Base-by-base conservation (phyloP, 2,113 vertebrate genomes). In the Syngnathus floridae region DNA sequence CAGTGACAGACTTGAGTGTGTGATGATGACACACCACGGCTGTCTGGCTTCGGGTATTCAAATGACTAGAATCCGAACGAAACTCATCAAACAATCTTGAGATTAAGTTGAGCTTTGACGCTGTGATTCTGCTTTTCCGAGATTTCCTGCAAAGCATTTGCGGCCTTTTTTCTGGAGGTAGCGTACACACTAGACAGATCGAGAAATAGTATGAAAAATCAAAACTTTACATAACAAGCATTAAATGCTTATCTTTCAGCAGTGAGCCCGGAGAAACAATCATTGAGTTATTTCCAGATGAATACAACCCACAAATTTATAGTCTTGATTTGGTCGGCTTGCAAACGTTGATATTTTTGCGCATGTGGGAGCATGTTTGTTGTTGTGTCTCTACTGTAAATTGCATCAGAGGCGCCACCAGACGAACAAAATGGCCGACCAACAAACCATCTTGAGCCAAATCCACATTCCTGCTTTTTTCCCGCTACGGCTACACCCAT, bases 391-490 rank as follows among this genome's bases (percentile, higher is more conserved):
- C n/a, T 5, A 40, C 58, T 41, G 37, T 40, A 60, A 40, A 40
- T 61, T 77, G 74, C 79, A 75, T 72, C 79, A 58, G 67, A 67
- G 38, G 26, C 70, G 57, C 78, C 75, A 70, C 64, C 41, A 43
- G 71, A 67, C 67, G 60, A 45, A 54, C 14, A 21, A 61, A 65
- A 71, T 74, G 78, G 75, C 78, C 36, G 52, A 45, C 62, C 72
- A 76, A 74, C 79, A 71, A 78, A 80, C 77, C 77, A 81, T 75
- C 73, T 80, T 82, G 73, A 49, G 4, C 72, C 65, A 72, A 82
- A 83, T 83, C 74, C 58, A 77, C 70, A 85, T 82, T 82, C 72
- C 78, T 80, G 12, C 22, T 67, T 81, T 61, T 71, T 83, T 70
- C 64, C 35, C 1, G 35, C 41, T 46, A 64, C 31, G 10, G 37